phyloP scores from a whole-genome alignment of 2,888 invertebrate species.

The Lysandra bellargus region DNA sequence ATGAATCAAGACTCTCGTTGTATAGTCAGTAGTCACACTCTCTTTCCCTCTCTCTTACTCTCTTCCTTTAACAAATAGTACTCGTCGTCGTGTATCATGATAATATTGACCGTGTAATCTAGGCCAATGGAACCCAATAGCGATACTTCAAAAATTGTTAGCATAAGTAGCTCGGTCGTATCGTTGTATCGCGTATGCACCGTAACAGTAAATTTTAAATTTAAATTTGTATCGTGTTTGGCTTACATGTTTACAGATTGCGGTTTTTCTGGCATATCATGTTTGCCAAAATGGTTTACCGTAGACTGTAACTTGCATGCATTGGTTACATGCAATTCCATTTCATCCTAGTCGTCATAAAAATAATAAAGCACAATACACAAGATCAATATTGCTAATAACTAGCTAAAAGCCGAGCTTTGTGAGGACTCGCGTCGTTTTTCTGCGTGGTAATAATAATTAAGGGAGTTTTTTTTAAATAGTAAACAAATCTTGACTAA shows the following conservation, averaged over 20 bases:
- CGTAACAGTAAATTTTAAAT: constrained; percentile 33
- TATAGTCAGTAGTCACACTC: too few species aligned
- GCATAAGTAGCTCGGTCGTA: not conserved
- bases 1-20: too few species aligned
- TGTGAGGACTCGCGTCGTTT: too few species aligned
- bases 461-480: too few species aligned
- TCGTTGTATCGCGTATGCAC: not conserved
- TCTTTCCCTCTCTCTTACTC: too few species aligned
- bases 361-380: not conserved
- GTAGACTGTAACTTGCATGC: constrained; percentile 5
- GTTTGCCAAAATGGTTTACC: constrained; percentile 15
- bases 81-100: too few species aligned
- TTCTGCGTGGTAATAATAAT: too few species aligned
- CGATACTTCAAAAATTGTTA: too few species aligned
- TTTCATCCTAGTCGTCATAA: not conserved
- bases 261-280: constrained; percentile 9
- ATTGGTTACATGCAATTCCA: not conserved
- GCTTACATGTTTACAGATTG: constrained; percentile 16
- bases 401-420: not conserved
- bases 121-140: too few species aligned
- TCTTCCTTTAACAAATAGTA: too few species aligned
- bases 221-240: constrained; percentile 30
- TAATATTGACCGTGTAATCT: too few species aligned
- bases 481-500: too few species aligned
- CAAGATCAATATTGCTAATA: not conserved